Evolutionary conservation across 2,797 vertebrate species (phyloP).

Genomic region (Bovichtus diacanthus): DNA sequence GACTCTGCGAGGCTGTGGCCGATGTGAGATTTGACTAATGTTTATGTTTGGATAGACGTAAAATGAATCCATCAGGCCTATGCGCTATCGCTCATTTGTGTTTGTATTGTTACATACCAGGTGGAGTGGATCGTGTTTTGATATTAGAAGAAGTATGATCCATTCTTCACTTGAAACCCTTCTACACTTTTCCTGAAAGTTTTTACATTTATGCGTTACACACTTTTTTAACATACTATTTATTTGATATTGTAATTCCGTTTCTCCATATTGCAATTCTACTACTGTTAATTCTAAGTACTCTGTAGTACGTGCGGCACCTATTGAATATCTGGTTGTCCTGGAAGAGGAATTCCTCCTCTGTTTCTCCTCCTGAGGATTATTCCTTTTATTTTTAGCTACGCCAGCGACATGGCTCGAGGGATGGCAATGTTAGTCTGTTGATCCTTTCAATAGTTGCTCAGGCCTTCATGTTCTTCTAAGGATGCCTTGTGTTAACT

Average conservation of each 20-base stretch:
- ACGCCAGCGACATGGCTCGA: neutral
- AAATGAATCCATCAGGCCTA: neutral
- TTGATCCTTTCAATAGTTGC: no score
- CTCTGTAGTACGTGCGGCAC: neutral
- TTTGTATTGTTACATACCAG: neutral
- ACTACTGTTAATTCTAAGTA: neutral
- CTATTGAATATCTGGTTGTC: neutral
- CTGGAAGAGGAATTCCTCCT: neutral
- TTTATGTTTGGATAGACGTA: neutral
- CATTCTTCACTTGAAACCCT: neutral
- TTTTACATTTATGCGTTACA: neutral
- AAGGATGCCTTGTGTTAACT: no score
- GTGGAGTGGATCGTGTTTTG: neutral
- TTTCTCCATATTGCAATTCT: conserved; percentile 1
- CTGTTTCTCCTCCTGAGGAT: neutral
- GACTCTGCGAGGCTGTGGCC: conserved; percentile 27
- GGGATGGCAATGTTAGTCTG: neutral
- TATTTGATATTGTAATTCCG: neutral
- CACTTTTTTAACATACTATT: neutral
- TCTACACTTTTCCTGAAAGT: neutral
- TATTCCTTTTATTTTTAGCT: neutral
- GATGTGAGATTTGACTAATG: neutral
- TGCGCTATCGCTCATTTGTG: neutral
- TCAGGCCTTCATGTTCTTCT: no score
- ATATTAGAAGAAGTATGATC: neutral